Percentiles rank a stretch among this genome's conserved stretches.
Evolutionary conservation across 2,113 vertebrate species (phyloP).

Genomic region (Cyanoliseus patagonus): DNA sequence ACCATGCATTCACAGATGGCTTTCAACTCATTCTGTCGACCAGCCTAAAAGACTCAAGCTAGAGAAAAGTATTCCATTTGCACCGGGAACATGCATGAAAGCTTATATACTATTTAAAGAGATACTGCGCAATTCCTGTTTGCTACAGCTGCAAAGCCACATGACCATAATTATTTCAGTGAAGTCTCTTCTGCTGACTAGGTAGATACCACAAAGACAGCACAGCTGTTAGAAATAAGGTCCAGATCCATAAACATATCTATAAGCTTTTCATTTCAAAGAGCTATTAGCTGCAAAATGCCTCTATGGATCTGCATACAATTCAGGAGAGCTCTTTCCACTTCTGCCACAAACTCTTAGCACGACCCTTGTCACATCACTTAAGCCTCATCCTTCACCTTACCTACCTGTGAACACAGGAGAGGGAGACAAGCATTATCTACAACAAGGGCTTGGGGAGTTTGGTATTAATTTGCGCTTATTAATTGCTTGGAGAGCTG

Average conservation of each 20-base stretch:
- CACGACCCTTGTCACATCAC: background rate
- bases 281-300: background rate
- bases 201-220: background rate
- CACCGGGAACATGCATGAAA: background rate
- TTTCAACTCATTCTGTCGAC: background rate
- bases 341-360: background rate
- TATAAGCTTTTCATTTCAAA: constrained; percentile 4
- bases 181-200: constrained; percentile 44
- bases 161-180: background rate
- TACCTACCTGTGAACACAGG: background rate
- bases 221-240: constrained; percentile 15
- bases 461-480: constrained; percentile 6
- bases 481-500: constrained; percentile 18
- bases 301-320: background rate
- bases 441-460: background rate
- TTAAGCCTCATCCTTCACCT: background rate
- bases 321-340: background rate
- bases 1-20: background rate
- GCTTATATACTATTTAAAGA: constrained; percentile 9
- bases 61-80: background rate
- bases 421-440: background rate
- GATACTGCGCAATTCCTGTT: background rate
- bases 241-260: background rate
- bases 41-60: background rate
- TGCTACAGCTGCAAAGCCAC: constrained; percentile 34